Base-by-base conservation (phyloP, 2,888 invertebrate species). In the Hirudinaria manillensis region DNA sequence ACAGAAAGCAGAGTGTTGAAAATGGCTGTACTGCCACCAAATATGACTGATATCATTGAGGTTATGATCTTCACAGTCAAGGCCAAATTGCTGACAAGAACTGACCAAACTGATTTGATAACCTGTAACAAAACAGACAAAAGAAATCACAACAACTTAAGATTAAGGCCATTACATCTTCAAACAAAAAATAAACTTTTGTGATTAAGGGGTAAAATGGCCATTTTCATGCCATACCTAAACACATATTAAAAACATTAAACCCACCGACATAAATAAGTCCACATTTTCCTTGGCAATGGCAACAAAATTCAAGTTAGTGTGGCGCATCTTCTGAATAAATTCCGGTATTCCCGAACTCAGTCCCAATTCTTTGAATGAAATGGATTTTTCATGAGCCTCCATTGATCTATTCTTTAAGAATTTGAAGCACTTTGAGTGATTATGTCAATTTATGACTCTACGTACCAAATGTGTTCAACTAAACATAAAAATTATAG, bases 231-330 rank as follows among this genome's bases (percentile, higher is more conserved):
- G n/a, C 61, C n/a, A 61, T 61, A n/a, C 3, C 61, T 6, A n/a
- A 61, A 4, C 29, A 10, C 16, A 45, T 45, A 10, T 10, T 16
- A 16, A 45, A 2, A 16, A 45, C 13, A 45, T 45, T 45, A 45
- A 45, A 45, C 45, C 16, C 45, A 86, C 90, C 3, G 94, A 93
- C 82, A 92, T 89, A 74, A 96, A 87, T 0, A 92, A 93, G 72
- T 93, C 94, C 74, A 96, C 89, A 86, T 97, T 96, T 80, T 93
- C 93, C 84, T 92, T 91, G 24, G 92, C 90, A 88, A 95, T 94
- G 74, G 90, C 89, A 76, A 84, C 78, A 36, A 82, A 77, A 67
- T 82, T 78, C 51, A 83, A 75, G 77, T 83, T 81, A 72, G 84
- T 81, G 73, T 80, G 77, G 19, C 80, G 80, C 70, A 80, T 78